Conservation (phyloP, 2,113 vertebrate genomes). For the Oreochromis spilurus region DNA sequence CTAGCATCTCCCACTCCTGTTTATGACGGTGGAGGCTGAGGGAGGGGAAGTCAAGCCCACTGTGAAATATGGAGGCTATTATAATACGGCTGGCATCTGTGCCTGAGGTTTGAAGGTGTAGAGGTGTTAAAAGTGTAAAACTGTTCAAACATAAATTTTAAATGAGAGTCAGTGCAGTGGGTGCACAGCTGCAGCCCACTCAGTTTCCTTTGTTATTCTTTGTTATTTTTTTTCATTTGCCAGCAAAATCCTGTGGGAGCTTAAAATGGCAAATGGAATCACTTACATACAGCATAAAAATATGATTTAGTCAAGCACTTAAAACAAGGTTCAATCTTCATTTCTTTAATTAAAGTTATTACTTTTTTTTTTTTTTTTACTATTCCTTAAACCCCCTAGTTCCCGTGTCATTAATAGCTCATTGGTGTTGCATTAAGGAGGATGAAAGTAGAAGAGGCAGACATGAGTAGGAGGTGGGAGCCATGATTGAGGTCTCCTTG, state of each 20-base stretch:
- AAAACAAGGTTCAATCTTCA: background rate
- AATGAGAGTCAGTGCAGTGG: conserved; percentile 2
- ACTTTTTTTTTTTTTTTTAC: background rate
- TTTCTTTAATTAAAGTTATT: background rate
- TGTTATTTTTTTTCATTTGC: background rate
- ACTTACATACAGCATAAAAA: background rate
- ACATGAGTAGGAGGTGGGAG: conserved; percentile 11
- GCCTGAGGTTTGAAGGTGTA: conserved; percentile 13
- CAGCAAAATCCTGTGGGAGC: background rate
- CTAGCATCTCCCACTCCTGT: background rate
- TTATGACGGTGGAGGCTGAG: conserved; percentile 19
- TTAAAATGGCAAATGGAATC: background rate
- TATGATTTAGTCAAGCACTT: background rate
- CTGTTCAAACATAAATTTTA: conserved; percentile 19
- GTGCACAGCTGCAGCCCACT: background rate
- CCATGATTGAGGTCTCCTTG: conserved; percentile 18
- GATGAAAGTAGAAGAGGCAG: conserved; percentile 27
- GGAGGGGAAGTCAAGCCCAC: background rate
- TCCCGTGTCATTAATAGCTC: background rate
- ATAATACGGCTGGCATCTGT: conserved; percentile 12
- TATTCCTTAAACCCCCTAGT: background rate
- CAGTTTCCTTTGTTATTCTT: background rate
- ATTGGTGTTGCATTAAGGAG: background rate
- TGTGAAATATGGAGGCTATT: conserved; percentile 40
- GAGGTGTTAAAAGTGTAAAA: conserved; percentile 47